phyloP scores from a whole-genome alignment of 2,113 vertebrate genomes.

The Odocoileus hemionus region DNA sequence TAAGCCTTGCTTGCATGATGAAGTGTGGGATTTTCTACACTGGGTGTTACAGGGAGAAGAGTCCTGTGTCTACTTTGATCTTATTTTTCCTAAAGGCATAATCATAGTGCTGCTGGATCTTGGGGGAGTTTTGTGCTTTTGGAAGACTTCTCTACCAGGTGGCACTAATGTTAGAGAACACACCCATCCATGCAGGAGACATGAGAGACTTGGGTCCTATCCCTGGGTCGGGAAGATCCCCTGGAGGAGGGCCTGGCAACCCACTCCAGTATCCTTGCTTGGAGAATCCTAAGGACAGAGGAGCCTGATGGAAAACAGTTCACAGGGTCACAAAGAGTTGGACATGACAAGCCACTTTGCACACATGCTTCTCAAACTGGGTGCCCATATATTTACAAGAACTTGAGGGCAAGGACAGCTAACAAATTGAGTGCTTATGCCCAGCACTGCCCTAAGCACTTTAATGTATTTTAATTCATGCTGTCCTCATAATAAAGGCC shows the following conservation, averaged over 20 bases:
- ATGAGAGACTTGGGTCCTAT: not conserved
- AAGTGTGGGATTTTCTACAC: not conserved
- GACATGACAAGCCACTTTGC: not conserved
- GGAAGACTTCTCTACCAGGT: not conserved
- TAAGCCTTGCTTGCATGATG: fast-evolving
- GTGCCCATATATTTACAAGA: not conserved
- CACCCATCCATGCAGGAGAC: not conserved
- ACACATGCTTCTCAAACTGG: not conserved
- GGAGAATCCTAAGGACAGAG: not conserved
- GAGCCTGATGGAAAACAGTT: not conserved
- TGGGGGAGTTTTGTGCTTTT: not conserved
- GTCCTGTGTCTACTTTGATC: not conserved
- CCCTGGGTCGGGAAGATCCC: not conserved
- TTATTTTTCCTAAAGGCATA: not conserved
- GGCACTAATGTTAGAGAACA: not conserved
- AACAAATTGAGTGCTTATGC: not conserved
- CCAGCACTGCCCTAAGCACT: not conserved
- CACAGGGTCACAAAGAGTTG: not conserved
- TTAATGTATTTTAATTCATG: not conserved
- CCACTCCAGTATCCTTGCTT: not conserved
- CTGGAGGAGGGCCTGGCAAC: not conserved
- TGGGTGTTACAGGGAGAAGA: not conserved
- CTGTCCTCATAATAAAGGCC: not conserved
- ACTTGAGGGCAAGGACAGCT: not conserved
- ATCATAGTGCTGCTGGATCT: not conserved